These are phyloP conservation scores for Actinia equina DNA, from an alignment of 64 coral and sea anemone species.

Conservation along the genomic window DNA sequence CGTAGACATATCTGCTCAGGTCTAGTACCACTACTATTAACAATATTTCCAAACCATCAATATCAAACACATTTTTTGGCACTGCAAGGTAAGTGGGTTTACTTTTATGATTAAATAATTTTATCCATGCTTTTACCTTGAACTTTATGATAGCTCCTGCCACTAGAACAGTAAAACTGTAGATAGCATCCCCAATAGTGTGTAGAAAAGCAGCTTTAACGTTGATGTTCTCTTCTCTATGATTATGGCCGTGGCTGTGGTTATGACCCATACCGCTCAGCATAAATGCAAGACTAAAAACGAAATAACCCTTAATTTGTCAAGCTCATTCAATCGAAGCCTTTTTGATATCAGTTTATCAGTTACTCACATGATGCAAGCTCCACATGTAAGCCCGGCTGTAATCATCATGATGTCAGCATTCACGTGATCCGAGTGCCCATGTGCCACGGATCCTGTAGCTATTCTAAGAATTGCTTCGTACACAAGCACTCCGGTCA, in stretches of 20 bases:
- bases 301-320: not conserved
- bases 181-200: constrained; percentile 70
- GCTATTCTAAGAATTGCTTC: constrained; percentile 71
- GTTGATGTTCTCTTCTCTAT: constrained; percentile 60
- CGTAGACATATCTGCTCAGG: no score
- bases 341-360: not conserved
- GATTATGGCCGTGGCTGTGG: constrained; percentile 35
- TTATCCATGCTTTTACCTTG: constrained; percentile 34
- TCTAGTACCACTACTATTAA: no score
- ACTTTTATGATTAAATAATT: not conserved
- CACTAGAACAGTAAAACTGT: constrained; percentile 69
- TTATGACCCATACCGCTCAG: constrained; percentile 13
- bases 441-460: constrained; percentile 25
- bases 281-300: constrained; percentile 18
- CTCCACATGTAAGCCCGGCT: constrained; percentile 61
- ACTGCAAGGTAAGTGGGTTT: no score
- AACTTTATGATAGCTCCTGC: constrained; percentile 77
- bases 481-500: constrained; percentile 85
- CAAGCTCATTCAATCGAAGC: no score
- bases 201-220: constrained; percentile 76
- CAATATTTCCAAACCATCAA: no score
- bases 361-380: constrained; percentile 70
- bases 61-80: no score
- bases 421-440: constrained; percentile 74
- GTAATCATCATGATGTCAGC: constrained; percentile 83